A percentile compares a stretch with the other conserved stretches of the same genome.
These are phyloP conservation scores for Epistrophe eligans DNA, from an alignment of 2,888 invertebrate species.

Conservation along the genomic window DNA sequence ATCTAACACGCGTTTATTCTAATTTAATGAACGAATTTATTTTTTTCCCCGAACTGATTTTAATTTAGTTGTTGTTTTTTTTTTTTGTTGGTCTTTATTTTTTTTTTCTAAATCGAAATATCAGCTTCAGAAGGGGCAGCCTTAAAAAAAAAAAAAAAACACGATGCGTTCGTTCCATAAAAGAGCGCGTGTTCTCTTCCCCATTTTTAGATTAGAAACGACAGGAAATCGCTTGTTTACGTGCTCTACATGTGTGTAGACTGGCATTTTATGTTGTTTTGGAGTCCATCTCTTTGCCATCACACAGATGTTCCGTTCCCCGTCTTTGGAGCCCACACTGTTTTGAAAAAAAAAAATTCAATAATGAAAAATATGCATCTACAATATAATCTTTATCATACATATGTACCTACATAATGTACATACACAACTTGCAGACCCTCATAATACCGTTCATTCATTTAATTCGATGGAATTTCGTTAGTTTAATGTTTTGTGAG, in stretches of 20 bases:
- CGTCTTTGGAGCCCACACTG: constrained; percentile 56
- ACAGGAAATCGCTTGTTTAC: constrained; percentile 76
- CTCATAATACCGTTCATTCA: constrained; percentile 69
- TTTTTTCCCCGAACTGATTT: constrained; percentile 67
- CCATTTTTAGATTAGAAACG: constrained; percentile 73
- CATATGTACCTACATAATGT: neutral
- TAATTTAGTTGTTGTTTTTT: constrained; percentile 41
- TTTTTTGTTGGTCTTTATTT: neutral
- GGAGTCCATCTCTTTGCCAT: constrained; percentile 55
- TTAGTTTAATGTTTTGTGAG: constrained; percentile 36
- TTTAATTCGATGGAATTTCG: constrained; percentile 72
- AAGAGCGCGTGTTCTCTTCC: constrained; percentile 71
- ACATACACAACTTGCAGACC: constrained; percentile 33
- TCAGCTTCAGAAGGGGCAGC: constrained; percentile 48
- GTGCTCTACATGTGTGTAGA: constrained; percentile 62
- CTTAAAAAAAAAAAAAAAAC: constrained; percentile 20
- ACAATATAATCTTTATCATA: neutral
- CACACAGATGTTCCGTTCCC: constrained; percentile 61
- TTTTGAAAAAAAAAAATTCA: constrained; percentile 41
- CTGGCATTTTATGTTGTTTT: constrained; percentile 37
- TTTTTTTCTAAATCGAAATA: constrained; percentile 60
- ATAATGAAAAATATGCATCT: constrained; percentile 54
- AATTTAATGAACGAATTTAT: constrained; percentile 71
- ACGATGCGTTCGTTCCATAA: constrained; percentile 50
- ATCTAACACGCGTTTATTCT: constrained; percentile 68